These are phyloP conservation scores for Coleophora flavipennella DNA, from an alignment of 2,888 invertebrate species.

Conservation along the genomic window DNA sequence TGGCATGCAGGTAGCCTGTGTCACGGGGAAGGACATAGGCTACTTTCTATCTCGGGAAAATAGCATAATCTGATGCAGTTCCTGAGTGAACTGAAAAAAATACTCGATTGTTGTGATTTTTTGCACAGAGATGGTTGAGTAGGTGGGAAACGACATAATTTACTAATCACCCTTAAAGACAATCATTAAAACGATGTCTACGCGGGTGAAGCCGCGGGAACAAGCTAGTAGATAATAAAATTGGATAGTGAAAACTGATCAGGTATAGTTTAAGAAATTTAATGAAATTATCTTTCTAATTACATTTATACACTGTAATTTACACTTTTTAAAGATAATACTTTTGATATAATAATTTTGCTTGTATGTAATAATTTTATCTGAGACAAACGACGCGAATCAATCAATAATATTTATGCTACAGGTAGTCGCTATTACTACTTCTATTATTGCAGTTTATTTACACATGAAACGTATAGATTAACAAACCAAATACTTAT, in stretches of 20 bases:
- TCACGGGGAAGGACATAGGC: no score
- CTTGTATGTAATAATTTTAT: slow-evolving; percentile 30
- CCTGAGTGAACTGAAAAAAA: no score
- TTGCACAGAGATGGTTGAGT: no score
- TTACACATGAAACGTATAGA: slow-evolving; percentile 49
- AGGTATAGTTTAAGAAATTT: slow-evolving; percentile 60
- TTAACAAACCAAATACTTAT: slow-evolving; percentile 50
- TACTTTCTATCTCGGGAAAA: no score
- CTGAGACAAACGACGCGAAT: slow-evolving; percentile 55
- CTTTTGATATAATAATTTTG: slow-evolving; percentile 23
- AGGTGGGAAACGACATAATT: no score
- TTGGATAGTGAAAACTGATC: slow-evolving; percentile 10
- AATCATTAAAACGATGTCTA: no score
- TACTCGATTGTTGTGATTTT: no score
- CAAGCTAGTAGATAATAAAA: no score
- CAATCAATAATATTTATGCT: slow-evolving; percentile 33
- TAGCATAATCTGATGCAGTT: no score
- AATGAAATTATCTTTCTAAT: slow-evolving; percentile 68
- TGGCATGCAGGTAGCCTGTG: no score
- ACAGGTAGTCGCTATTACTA: slow-evolving; percentile 48
- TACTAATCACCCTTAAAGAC: no score
- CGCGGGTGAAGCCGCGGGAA: no score
- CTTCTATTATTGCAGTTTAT: slow-evolving; percentile 67
- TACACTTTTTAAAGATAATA: slow-evolving; percentile 49
- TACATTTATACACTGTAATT: slow-evolving; percentile 67